Evolutionary conservation across 2,797 vertebrate species (phyloP), one percentile per base, ranked within the genome.

Genomic region (Allobates femoralis): DNA sequence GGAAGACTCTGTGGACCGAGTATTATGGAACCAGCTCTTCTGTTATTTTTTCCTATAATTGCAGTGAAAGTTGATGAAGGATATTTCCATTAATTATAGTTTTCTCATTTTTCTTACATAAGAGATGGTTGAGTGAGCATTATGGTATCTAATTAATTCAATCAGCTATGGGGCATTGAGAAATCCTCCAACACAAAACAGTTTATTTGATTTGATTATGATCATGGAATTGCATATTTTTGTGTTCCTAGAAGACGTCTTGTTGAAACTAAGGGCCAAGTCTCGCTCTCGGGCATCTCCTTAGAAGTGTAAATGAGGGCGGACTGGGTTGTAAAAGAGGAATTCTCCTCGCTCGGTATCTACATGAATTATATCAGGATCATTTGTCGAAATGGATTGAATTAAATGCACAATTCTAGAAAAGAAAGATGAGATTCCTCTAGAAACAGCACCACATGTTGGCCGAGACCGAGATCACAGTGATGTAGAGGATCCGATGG

Each of bases 201-300:
- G 26, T 71, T 69, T 37, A 69, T 37, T 37, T 71, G 66, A 69
- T 69, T 37, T 69, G 67, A 46, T 71, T 5, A 71, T 71, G 14
- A 41, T n/a, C 23, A 2, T 71, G 10, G 37, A 71, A 41, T 71
- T 71, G 21, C 34, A 71, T 71, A n/a, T 41, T n/a, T 71, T 37
- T 71, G 21, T n/a, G 34, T 71, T 71, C 37, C 67, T 41, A 14
- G 67, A 71, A 71, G 37, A n/a, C 67, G 23, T 71, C 67, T 71
- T 46, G 32, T 16, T 37, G 32, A 69, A 69, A 69, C 34, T 69
- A 34, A 15, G 21, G 60, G 32, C 32, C 66, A 69, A 10, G 66
- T 19, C 66, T 67, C 66, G 32, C 67, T 23, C 67, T 14, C 19
- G 3, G 67, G 7, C 21, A 41, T 71, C 34, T 71, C 66, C 21